phyloP scores from a whole-genome alignment of 2,797 vertebrate species.

The Lutjanus argentimaculatus region DNA sequence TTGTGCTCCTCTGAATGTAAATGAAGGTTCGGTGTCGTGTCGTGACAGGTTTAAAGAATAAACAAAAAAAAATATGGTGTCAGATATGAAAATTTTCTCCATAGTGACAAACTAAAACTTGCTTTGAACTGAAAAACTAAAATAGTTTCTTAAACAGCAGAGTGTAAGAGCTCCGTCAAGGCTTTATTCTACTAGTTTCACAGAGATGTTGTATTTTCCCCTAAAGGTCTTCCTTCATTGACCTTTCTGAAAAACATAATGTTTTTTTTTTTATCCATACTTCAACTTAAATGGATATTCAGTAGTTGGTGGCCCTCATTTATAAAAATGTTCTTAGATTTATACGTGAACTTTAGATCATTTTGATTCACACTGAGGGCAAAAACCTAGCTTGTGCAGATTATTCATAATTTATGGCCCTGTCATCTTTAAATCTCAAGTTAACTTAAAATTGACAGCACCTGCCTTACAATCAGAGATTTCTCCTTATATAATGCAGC shows the following conservation, averaged over 20 bases:
- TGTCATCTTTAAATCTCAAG: too few relatives aligned
- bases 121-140: neutral
- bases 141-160: neutral
- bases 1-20: neutral
- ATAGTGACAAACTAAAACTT: neutral
- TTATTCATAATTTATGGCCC: too few relatives aligned
- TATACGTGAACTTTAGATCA: too few relatives aligned
- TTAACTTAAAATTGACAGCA: too few relatives aligned
- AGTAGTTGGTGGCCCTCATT: too few relatives aligned
- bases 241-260: neutral
- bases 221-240: neutral
- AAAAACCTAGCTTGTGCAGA: too few relatives aligned
- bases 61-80: conserved; percentile 22
- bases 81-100: neutral
- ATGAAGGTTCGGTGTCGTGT: conserved; percentile 15
- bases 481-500: too few relatives aligned
- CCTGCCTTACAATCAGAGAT: too few relatives aligned
- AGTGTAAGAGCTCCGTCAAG: neutral
- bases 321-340: too few relatives aligned
- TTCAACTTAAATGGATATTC: neutral
- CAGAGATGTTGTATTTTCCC: neutral
- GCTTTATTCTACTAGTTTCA: neutral
- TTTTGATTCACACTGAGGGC: too few relatives aligned
- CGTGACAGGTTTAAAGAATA: neutral
- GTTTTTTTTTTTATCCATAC: neutral